Percentiles rank a stretch among this genome's conserved stretches.
phyloP scores from a whole-genome alignment of 2,797 vertebrate genomes.

The Sphenodon punctatus region DNA sequence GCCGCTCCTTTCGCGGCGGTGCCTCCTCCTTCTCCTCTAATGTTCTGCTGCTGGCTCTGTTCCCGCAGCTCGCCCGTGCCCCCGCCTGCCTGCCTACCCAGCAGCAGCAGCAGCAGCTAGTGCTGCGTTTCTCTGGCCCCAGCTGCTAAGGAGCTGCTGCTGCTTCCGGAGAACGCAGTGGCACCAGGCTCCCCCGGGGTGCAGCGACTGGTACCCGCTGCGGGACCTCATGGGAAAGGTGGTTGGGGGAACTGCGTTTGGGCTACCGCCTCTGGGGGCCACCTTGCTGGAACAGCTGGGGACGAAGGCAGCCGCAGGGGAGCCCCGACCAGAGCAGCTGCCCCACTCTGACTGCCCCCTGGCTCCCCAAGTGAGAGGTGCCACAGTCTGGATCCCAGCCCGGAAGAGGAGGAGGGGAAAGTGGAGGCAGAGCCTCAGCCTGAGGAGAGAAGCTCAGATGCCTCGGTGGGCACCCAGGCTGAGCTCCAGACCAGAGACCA shows the following conservation, averaged over 20 bases:
- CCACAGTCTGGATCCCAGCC: neutral
- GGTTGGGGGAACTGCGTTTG: constrained; percentile 78
- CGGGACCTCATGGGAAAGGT: constrained; percentile 70
- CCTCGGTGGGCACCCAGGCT: neutral
- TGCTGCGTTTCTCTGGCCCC: constrained; percentile 73
- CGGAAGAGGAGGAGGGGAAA: neutral
- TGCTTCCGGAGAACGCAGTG: too few species aligned
- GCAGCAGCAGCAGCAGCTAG: too few species aligned
- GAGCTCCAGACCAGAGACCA: too few species aligned
- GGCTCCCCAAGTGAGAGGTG: neutral
- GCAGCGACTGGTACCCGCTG: constrained; percentile 63
- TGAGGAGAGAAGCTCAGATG: too few species aligned
- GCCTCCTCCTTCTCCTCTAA: too few species aligned
- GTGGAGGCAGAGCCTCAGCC: neutral
- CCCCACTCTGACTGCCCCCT: fast-evolving
- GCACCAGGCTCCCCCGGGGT: neutral
- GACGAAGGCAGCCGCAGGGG: neutral
- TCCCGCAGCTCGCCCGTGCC: constrained; percentile 59
- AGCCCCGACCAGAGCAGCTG: neutral
- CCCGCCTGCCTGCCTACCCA: constrained; percentile 76
- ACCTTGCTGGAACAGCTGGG: constrained; percentile 60
- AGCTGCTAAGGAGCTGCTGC: constrained; percentile 11
- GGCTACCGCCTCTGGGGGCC: constrained; percentile 83
- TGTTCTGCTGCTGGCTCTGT: too few species aligned
- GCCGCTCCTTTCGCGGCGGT: too few species aligned